A percentile compares a stretch with the other conserved stretches of the same genome.
These are phyloP conservation scores for Arnoldichthys spilopterus DNA, from an alignment of 2,797 vertebrate species.

Conservation along the genomic window DNA sequence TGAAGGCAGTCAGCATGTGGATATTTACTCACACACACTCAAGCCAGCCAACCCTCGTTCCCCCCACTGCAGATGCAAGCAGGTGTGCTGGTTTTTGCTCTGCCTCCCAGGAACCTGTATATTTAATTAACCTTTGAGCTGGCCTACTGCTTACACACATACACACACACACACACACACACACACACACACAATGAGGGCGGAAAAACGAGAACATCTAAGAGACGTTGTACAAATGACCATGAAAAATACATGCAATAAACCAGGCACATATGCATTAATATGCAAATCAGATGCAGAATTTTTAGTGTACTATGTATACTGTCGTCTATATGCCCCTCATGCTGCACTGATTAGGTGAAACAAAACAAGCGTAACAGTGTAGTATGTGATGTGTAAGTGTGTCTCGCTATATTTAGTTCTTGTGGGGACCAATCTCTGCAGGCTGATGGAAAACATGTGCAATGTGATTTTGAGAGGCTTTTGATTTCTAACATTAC, in stretches of 20 bases:
- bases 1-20: slow-evolving; percentile 27
- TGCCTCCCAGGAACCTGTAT: slow-evolving; percentile 52
- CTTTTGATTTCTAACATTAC: neutral
- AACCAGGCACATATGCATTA: slow-evolving; percentile 41
- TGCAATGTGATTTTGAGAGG: neutral
- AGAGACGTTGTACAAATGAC: neutral
- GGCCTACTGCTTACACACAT: slow-evolving; percentile 52
- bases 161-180: slow-evolving; percentile 30
- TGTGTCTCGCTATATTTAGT: neutral
- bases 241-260: slow-evolving; percentile 22
- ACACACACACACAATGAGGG: neutral
- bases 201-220: slow-evolving; percentile 4
- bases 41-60: slow-evolving; percentile 8
- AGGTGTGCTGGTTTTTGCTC: slow-evolving; percentile 56
- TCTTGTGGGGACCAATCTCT: neutral
- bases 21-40: slow-evolving; percentile 33
- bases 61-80: slow-evolving; percentile 43
- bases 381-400: neutral
- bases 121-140: slow-evolving; percentile 68
- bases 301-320: slow-evolving; percentile 1
- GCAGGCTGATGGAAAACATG: neutral
- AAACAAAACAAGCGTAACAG: neutral
- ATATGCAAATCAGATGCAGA: slow-evolving; percentile 27
- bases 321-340: neutral
- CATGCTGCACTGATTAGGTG: neutral